Conservation (phyloP, 2,113 vertebrate genomes). For the Macaca mulatta region DNA sequence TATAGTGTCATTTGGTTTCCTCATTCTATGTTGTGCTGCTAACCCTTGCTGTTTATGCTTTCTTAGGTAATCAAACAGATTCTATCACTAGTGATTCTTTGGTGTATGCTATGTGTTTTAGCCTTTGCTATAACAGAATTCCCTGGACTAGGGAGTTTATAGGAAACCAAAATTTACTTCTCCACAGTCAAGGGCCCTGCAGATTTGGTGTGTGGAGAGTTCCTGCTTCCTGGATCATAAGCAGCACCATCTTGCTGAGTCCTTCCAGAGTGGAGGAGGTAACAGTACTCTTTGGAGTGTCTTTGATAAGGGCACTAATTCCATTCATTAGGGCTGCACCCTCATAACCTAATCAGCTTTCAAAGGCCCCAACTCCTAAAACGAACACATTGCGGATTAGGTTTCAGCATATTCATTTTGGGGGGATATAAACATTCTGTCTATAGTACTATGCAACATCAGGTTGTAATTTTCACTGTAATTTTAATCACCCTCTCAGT, state of each 20-base stretch:
- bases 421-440: neutral
- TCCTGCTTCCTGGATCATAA: neutral
- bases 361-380: neutral
- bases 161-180: neutral
- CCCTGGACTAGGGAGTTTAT: neutral
- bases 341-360: too few species aligned
- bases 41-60: neutral
- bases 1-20: neutral
- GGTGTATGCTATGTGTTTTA: neutral
- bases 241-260: neutral
- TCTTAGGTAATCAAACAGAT: neutral
- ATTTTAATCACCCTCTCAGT: neutral
- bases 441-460: neutral
- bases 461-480: neutral
- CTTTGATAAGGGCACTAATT: neutral
- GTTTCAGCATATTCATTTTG: neutral
- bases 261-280: neutral
- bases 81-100: neutral
- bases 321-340: neutral
- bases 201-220: neutral
- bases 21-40: neutral
- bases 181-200: neutral
- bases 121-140: neutral
- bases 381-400: neutral
- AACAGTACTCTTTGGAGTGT: neutral